Percentiles rank a stretch among this genome's conserved stretches.
These are phyloP conservation scores for Drosophila carrolli DNA, from an alignment of 1,140 invertebrate species.

Conservation along the genomic window DNA sequence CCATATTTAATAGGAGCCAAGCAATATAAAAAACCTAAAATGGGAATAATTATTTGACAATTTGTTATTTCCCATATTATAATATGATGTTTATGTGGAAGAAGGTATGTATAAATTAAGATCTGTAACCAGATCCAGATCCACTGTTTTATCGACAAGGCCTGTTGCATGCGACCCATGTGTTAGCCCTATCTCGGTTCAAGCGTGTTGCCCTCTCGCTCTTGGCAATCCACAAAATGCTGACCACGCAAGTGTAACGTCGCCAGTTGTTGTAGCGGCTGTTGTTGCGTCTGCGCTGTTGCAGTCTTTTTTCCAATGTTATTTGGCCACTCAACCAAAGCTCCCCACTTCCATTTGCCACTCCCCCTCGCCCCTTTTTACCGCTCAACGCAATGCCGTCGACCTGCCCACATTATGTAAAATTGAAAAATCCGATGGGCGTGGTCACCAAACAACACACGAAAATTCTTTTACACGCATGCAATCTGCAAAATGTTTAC, in stretches of 20 bases:
- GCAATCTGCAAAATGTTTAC: slow-evolving; percentile 34
- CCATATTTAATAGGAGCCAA: not conserved
- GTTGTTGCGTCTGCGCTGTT: slow-evolving; percentile 15
- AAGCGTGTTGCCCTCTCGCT: not conserved
- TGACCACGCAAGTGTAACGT: slow-evolving; percentile 79
- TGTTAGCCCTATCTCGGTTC: slow-evolving; percentile 1
- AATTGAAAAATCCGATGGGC: slow-evolving; percentile 48
- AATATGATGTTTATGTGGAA: no score
- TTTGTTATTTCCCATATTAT: no score
- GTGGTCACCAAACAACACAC: slow-evolving; percentile 48
- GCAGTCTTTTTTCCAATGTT: slow-evolving; percentile 13
- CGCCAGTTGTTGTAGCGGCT: slow-evolving; percentile 34
- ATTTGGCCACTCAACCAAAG: slow-evolving; percentile 74
- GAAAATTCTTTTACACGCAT: slow-evolving; percentile 55
- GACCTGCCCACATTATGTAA: slow-evolving; percentile 70
- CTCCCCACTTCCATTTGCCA: slow-evolving; percentile 41
- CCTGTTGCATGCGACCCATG: slow-evolving; percentile 18
- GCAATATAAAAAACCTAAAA: no score
- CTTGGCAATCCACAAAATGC: slow-evolving; percentile 50
- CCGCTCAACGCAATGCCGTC: slow-evolving; percentile 19
- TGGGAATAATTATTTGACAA: no score
- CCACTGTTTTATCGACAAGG: slow-evolving; percentile 11
- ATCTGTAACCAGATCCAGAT: not conserved
- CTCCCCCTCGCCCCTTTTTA: not conserved
- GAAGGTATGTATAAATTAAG: no score